phyloP scores from a whole-genome alignment of 2,888 invertebrate genomes.

The Spilosoma lubricipeda region DNA sequence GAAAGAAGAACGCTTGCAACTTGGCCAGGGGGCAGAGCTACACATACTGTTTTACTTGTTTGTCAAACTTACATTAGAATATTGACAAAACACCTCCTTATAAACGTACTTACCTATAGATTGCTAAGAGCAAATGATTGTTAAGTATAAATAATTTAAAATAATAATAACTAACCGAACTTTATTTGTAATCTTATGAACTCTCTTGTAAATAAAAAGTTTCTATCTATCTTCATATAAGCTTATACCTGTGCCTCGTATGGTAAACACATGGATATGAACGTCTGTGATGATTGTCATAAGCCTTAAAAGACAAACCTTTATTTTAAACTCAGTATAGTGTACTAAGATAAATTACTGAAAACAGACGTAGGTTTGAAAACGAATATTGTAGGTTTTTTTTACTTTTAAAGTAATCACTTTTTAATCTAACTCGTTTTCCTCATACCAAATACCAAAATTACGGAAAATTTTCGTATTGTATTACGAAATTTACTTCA shows the following conservation, averaged over 20 bases:
- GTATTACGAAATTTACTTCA: background rate
- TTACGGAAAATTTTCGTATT: background rate
- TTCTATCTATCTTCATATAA: too few relatives aligned
- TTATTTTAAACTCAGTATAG: background rate
- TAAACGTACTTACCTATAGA: background rate
- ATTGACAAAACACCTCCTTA: background rate
- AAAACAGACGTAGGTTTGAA: too few relatives aligned
- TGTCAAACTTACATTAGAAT: background rate
- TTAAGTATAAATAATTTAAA: background rate
- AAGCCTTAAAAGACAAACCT: background rate
- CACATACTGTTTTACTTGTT: background rate
- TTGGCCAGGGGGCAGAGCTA: too few relatives aligned
- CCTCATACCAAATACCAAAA: background rate
- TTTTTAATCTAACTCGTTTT: background rate
- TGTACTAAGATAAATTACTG: too few relatives aligned
- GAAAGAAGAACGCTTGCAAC: too few relatives aligned
- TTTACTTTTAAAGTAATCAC: too few relatives aligned
- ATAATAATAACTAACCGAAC: background rate
- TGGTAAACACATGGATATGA: background rate
- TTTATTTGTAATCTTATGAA: too few relatives aligned
- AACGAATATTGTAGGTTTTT: too few relatives aligned
- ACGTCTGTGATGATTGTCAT: background rate
- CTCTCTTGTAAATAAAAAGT: too few relatives aligned
- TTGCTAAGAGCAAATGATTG: background rate
- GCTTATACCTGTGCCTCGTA: background rate